Percentiles rank a stretch among this genome's conserved stretches.
Evolutionary conservation across 2,888 invertebrate species (phyloP).

Genomic region (Scelioninae gen. 2): DNA sequence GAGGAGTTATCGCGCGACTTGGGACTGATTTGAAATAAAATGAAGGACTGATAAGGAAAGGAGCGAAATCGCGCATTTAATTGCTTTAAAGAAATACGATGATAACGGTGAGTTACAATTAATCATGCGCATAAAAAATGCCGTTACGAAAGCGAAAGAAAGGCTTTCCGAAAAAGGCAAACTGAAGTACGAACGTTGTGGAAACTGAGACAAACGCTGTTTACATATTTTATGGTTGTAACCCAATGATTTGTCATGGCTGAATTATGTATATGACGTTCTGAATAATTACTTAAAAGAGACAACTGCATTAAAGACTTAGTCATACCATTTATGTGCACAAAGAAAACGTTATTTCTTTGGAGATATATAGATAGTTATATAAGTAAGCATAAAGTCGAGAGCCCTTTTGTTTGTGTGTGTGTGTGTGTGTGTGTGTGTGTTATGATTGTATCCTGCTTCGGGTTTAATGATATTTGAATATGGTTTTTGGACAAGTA

Average conservation of each 20-base stretch:
- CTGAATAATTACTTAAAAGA: constrained; percentile 50
- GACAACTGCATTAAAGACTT: constrained; percentile 47
- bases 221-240: constrained; percentile 40
- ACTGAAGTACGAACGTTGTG: constrained; percentile 8
- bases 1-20: too few species aligned
- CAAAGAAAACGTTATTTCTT: constrained; percentile 55
- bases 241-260: constrained; percentile 46
- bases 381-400: constrained; percentile 39
- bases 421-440: too few species aligned
- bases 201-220: constrained; percentile 38
- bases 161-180: constrained; percentile 29
- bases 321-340: constrained; percentile 49
- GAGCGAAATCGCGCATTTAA: too few species aligned
- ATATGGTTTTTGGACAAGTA: too few species aligned
- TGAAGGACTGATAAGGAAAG: too few species aligned
- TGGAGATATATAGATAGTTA: constrained; percentile 55
- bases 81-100: too few species aligned
- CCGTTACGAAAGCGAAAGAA: constrained; percentile 4
- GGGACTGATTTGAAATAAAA: too few species aligned
- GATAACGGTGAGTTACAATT: constrained; percentile 12
- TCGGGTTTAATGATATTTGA: too few species aligned
- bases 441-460: too few species aligned
- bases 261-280: constrained; percentile 46
- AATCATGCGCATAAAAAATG: constrained; percentile 11
- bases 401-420: too few species aligned